Conservation (phyloP, 2,797 vertebrate species). For the Girardinus metallicus region DNA sequence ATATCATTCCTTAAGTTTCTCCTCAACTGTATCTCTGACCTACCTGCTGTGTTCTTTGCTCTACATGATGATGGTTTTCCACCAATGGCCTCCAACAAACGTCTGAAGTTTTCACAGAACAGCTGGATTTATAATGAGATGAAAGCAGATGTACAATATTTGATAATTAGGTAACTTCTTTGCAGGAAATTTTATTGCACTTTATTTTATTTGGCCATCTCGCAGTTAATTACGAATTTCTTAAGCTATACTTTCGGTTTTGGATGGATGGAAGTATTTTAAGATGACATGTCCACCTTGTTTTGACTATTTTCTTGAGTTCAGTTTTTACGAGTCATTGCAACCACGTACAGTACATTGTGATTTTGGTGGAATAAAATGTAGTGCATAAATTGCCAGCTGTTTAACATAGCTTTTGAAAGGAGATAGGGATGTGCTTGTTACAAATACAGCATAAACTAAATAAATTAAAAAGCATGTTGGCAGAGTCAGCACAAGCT, state of each 20-base stretch:
- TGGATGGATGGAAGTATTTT: neutral
- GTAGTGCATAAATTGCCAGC: constrained; percentile 26
- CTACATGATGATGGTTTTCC: too few relatives aligned
- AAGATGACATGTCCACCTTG: neutral
- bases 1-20: too few relatives aligned
- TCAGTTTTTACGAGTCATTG: neutral
- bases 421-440: neutral
- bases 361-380: constrained; percentile 5
- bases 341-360: neutral
- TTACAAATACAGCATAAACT: constrained; percentile 5
- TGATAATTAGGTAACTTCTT: neutral
- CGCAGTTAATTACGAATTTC: neutral
- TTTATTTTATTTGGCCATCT: neutral
- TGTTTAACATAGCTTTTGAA: constrained; percentile 23
- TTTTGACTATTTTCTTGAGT: neutral
- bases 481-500: constrained; percentile 20
- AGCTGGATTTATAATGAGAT: neutral
- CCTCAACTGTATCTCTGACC: too few relatives aligned
- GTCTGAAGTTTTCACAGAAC: too few relatives aligned
- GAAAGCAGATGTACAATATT: neutral
- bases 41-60: too few relatives aligned
- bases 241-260: too few relatives aligned
- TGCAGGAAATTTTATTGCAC: neutral
- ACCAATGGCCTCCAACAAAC: too few relatives aligned
- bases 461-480: constrained; percentile 17